These are phyloP conservation scores for Drosophila saltans DNA, from an alignment of 1,140 invertebrate species.

Conservation along the genomic window DNA sequence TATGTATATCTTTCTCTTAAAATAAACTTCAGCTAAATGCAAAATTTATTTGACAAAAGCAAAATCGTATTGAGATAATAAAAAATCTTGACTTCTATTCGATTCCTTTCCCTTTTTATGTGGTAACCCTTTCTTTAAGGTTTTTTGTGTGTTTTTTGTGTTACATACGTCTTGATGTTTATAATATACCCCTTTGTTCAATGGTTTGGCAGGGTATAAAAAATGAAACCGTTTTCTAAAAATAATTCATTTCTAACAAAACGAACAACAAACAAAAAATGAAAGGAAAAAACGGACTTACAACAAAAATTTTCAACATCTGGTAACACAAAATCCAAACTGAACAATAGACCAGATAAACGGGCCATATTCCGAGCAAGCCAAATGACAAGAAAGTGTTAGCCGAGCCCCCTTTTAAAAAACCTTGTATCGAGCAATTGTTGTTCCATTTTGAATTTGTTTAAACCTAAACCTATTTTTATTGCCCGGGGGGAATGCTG, in stretches of 20 bases:
- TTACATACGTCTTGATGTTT: too few relatives aligned
- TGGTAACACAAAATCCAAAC: constrained; percentile 30
- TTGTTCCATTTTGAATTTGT: background rate
- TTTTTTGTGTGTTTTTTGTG: too few relatives aligned
- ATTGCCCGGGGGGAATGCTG: too few relatives aligned
- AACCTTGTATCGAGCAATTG: background rate
- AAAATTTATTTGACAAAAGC: too few relatives aligned
- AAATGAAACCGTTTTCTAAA: constrained; percentile 76
- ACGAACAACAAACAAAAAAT: constrained; percentile 30
- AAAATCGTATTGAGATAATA: too few relatives aligned
- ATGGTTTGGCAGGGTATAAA: background rate
- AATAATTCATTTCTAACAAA: constrained; percentile 63
- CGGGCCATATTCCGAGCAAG: constrained; percentile 15
- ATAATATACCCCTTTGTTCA: too few relatives aligned
- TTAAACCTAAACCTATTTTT: too few relatives aligned
- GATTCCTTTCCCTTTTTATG: background rate
- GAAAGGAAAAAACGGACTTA: constrained; percentile 56
- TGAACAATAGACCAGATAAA: constrained; percentile 24
- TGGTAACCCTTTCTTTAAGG: too few relatives aligned
- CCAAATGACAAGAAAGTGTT: background rate
- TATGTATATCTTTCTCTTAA: too few relatives aligned
- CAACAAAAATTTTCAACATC: background rate
- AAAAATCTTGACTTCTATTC: too few relatives aligned
- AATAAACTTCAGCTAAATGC: too few relatives aligned
- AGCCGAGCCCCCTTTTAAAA: background rate